phyloP scores from a whole-genome alignment of 2,888 invertebrate species.

The Meiosimyza platycephala region DNA sequence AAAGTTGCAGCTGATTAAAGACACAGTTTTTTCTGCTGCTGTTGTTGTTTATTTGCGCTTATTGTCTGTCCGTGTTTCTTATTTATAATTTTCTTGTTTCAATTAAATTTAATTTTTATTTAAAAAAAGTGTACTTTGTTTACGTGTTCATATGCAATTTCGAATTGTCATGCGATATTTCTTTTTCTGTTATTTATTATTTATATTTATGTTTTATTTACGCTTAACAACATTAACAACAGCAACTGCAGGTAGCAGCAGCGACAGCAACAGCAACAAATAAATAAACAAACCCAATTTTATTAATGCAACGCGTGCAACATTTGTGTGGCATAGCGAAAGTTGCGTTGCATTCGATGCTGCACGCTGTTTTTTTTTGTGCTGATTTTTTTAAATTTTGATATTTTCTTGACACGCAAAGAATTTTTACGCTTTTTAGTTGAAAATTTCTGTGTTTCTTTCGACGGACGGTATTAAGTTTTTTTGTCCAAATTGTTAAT shows the following conservation, averaged over 20 bases:
- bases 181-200: constrained; percentile 33
- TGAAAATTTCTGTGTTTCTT: too few species aligned
- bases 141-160: constrained; percentile 33
- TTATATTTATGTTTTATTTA: constrained; percentile 35
- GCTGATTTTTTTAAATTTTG: constrained; percentile 18
- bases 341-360: constrained; percentile 14
- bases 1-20: constrained; percentile 26
- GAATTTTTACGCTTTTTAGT: background rate
- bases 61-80: too few species aligned
- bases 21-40: background rate
- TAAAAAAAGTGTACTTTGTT: constrained; percentile 8
- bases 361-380: background rate
- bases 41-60: constrained; percentile 33
- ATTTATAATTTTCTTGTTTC: constrained; percentile 13
- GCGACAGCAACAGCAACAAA: constrained; percentile 4
- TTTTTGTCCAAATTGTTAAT: too few species aligned
- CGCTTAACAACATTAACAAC: constrained; percentile 1
- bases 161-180: constrained; percentile 39
- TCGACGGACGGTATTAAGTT: too few species aligned
- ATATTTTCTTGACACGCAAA: constrained; percentile 9
- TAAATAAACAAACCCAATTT: constrained; percentile 35
- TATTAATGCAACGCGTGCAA: constrained; percentile 37
- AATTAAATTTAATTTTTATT: constrained; percentile 10
- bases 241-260: too few species aligned
- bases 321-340: constrained; percentile 44